Evolutionary conservation across 2,797 vertebrate species (phyloP).

Genomic region (Siniperca scherzeri): DNA sequence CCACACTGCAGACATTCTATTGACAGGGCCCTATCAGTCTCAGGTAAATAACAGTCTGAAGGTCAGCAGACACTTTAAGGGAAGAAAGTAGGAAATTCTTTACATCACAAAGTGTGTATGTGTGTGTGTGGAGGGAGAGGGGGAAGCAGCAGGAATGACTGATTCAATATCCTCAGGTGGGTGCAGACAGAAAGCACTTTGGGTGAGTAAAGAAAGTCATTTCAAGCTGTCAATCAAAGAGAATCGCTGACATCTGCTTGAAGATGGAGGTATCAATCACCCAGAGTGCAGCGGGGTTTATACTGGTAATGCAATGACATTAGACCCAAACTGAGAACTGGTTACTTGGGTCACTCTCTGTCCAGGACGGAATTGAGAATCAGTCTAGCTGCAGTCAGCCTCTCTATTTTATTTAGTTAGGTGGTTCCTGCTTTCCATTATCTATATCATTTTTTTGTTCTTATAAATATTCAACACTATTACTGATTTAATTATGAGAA

Average conservation of each 20-base stretch:
- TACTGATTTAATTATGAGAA: background rate
- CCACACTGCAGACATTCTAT: constrained; percentile 23
- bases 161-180: constrained; percentile 27
- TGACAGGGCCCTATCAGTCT: constrained; percentile 25
- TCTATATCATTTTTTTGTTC: background rate
- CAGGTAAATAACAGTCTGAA: constrained; percentile 45
- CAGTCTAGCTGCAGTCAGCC: background rate
- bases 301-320: constrained; percentile 53
- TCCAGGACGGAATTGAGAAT: background rate
- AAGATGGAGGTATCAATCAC: constrained; percentile 74
- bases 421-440: background rate
- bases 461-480: background rate
- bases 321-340: constrained; percentile 43
- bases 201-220: constrained; percentile 80
- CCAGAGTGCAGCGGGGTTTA: constrained; percentile 43
- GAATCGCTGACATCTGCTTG: constrained; percentile 74
- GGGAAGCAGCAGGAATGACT: constrained; percentile 25
- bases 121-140: background rate
- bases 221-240: constrained; percentile 80
- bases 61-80: constrained; percentile 29
- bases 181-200: constrained; percentile 74
- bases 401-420: background rate
- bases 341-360: constrained; percentile 24
- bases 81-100: constrained; percentile 29
- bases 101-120: constrained; percentile 25